A percentile compares a stretch with the other conserved stretches of the same genome.
phyloP scores from a whole-genome alignment of 1,140 invertebrate species.

The Cyphomyrmex costatus region DNA sequence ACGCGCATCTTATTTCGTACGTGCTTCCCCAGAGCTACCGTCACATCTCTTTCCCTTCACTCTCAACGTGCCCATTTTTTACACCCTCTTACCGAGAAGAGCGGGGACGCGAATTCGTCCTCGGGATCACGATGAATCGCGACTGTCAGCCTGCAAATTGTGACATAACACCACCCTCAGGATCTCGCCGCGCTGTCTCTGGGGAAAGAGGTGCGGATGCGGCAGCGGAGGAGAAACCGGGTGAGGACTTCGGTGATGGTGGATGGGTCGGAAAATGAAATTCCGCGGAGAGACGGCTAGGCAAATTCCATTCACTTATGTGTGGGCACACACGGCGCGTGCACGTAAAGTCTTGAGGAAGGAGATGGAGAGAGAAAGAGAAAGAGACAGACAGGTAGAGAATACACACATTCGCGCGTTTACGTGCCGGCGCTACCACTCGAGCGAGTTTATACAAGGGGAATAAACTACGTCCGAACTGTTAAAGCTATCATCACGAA shows the following conservation, averaged over 20 bases:
- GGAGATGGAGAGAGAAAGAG: slow-evolving; percentile 13
- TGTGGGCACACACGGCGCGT: slow-evolving; percentile 50
- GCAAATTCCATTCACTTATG: slow-evolving; percentile 75
- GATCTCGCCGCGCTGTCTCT: slow-evolving; percentile 38
- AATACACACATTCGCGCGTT: slow-evolving; percentile 41
- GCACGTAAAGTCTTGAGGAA: slow-evolving; percentile 54
- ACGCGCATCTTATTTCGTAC: slow-evolving; percentile 61
- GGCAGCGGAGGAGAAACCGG: not conserved
- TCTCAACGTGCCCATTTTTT: slow-evolving; percentile 55
- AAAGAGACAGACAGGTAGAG: slow-evolving; percentile 32
- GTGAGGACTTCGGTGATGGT: slow-evolving; percentile 65
- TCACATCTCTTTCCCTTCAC: slow-evolving; percentile 54
- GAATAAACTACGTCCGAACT: slow-evolving; percentile 65
- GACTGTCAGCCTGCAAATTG: slow-evolving; percentile 65
- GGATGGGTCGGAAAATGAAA: slow-evolving; percentile 80
- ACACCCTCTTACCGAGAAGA: slow-evolving; percentile 54
- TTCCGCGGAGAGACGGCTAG: slow-evolving; percentile 71
- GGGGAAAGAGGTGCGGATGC: slow-evolving; percentile 29
- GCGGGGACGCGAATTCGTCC: slow-evolving; percentile 46
- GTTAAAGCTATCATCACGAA: slow-evolving; percentile 56
- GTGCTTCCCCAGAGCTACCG: slow-evolving; percentile 35
- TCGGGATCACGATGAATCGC: slow-evolving; percentile 58
- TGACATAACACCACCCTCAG: slow-evolving; percentile 69
- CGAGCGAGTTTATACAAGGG: slow-evolving; percentile 66
- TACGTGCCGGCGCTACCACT: slow-evolving; percentile 57